These are phyloP conservation scores for Tyria jacobaeae DNA, from an alignment of 2,888 invertebrate genomes.

Conservation along the genomic window DNA sequence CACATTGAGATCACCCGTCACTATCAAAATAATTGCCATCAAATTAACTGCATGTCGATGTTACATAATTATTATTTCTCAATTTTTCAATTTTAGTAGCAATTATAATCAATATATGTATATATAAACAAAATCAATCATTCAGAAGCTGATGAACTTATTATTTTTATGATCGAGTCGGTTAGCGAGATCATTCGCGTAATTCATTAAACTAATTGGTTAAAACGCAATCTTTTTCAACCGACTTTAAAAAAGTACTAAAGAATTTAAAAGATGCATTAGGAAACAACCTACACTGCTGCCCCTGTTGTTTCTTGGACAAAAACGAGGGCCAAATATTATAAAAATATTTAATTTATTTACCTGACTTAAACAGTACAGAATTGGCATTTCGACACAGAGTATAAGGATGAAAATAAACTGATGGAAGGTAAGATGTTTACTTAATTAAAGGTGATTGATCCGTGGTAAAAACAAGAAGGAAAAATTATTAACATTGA, in stretches of 20 bases:
- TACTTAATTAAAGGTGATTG: too few relatives aligned
- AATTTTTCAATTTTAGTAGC: slow-evolving; percentile 35
- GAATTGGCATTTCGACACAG: too few relatives aligned
- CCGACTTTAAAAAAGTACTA: too few relatives aligned
- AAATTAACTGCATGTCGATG: slow-evolving; percentile 16
- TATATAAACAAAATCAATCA: slow-evolving; percentile 39
- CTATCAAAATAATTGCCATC: slow-evolving; percentile 31
- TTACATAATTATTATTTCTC: slow-evolving; percentile 13
- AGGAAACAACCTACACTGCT: too few relatives aligned
- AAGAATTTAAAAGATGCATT: too few relatives aligned
- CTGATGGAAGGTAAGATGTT: too few relatives aligned
- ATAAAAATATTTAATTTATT: too few relatives aligned
- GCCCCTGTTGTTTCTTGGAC: too few relatives aligned
- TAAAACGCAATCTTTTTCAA: not conserved
- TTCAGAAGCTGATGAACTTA: slow-evolving; percentile 36
- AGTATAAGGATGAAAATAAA: too few relatives aligned
- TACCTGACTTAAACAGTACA: too few relatives aligned
- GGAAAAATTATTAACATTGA: not conserved
- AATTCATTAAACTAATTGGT: not conserved
- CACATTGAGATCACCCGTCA: slow-evolving; percentile 37
- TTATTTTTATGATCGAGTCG: slow-evolving; percentile 36
- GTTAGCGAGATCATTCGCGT: slow-evolving; percentile 32
- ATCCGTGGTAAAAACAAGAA: too few relatives aligned
- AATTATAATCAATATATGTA: slow-evolving; percentile 39
- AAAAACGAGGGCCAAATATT: too few relatives aligned